These are phyloP conservation scores for Junonia oenone DNA, from an alignment of 2,888 invertebrate species.

Conservation along the genomic window DNA sequence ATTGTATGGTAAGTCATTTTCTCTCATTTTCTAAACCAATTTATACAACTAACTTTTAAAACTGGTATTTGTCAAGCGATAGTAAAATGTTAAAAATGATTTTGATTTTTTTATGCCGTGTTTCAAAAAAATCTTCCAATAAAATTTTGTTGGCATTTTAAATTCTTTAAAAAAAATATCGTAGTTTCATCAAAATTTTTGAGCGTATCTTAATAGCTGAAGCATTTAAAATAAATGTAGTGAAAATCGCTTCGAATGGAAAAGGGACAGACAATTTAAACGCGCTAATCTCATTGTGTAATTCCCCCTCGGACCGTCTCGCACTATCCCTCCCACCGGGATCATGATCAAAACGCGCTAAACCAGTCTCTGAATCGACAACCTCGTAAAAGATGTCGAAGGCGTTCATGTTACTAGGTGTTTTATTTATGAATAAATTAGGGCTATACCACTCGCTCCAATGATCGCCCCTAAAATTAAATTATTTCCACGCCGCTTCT, in stretches of 20 bases:
- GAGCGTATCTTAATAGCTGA: neutral
- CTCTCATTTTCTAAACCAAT: neutral
- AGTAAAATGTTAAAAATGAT: no score
- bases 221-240: constrained; percentile 2
- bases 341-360: constrained; percentile 20
- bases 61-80: no score
- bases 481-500: constrained; percentile 48
- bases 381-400: constrained; percentile 9
- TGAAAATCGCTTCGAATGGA: constrained; percentile 16
- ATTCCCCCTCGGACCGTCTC: constrained; percentile 11
- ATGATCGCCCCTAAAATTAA: constrained; percentile 57
- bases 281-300: constrained; percentile 20
- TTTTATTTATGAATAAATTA: constrained; percentile 56
- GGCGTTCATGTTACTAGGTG: constrained; percentile 25
- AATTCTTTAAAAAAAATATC: neutral
- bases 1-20: neutral
- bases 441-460: constrained; percentile 40
- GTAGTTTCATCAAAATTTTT: neutral
- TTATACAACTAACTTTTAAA: no score
- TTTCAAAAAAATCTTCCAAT: neutral
- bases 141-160: neutral
- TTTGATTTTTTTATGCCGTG: no score
- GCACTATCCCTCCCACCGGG: constrained; percentile 19
- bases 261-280: constrained; percentile 17
- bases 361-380: constrained; percentile 7